A percentile compares a stretch with the other conserved stretches of the same genome.
Evolutionary conservation across 2,113 vertebrate genomes (phyloP).

Genomic region (Brienomyrus brachyistius): DNA sequence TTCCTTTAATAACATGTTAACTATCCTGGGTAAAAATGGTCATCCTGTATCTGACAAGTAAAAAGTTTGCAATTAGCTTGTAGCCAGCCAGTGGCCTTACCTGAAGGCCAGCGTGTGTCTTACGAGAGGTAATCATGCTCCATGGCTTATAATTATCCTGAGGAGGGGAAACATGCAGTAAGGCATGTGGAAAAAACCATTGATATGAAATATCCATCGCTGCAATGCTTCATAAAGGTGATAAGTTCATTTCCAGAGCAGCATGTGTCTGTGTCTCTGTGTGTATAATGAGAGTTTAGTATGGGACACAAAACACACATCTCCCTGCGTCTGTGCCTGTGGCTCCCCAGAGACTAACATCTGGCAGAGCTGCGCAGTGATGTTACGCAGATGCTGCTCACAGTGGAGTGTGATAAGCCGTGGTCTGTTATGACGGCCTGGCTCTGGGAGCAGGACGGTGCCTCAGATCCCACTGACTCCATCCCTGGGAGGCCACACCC

Average conservation of each 20-base stretch:
- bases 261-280: background rate
- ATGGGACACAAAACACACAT: background rate
- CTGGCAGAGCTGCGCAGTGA: background rate
- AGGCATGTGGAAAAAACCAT: background rate
- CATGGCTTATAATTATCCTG: background rate
- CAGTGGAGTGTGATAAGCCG: background rate
- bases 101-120: background rate
- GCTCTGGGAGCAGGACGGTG: background rate
- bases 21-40: background rate
- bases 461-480: background rate
- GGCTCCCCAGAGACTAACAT: background rate
- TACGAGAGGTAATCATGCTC: background rate
- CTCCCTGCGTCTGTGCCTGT: background rate
- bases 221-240: background rate
- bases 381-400: background rate
- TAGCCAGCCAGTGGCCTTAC: background rate
- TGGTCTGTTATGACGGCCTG: background rate
- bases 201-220: background rate
- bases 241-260: background rate
- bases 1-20: background rate
- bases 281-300: background rate
- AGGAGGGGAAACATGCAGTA: background rate
- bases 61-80: background rate
- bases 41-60: background rate
- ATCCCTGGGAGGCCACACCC: background rate